phyloP scores from a whole-genome alignment of 2,888 invertebrate genomes.

The Apotomis betuletana region DNA sequence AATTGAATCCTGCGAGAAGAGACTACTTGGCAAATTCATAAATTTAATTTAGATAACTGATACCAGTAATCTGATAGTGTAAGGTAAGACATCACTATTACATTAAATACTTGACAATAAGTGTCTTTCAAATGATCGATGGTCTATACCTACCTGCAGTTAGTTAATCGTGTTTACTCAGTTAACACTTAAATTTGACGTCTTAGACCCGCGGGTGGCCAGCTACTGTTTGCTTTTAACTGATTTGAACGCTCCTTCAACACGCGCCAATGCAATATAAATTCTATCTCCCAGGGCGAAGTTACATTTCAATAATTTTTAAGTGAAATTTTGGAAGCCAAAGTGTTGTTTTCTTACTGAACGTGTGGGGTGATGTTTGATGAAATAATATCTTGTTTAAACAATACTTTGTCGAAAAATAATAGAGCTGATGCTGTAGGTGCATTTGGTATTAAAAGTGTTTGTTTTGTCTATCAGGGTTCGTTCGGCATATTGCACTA shows the following conservation, averaged over 20 bases:
- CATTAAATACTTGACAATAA: conserved; percentile 55
- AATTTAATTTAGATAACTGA: too few species aligned
- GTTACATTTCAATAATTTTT: not conserved
- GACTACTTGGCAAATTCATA: too few species aligned
- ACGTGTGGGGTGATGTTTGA: conserved; percentile 58
- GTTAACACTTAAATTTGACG: conserved; percentile 70
- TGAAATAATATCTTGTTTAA: conserved; percentile 62
- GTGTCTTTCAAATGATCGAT: conserved; percentile 60
- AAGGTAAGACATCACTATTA: conserved; percentile 28
- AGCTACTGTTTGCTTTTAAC: conserved; percentile 76
- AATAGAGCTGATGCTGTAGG: conserved; percentile 38
- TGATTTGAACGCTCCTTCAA: conserved; percentile 63
- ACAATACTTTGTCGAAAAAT: conserved; percentile 58
- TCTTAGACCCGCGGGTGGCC: conserved; percentile 74
- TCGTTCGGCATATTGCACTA: not conserved
- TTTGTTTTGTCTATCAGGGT: conserved; percentile 31
- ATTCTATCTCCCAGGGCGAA: not conserved
- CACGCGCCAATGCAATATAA: conserved; percentile 47
- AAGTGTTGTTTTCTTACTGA: conserved; percentile 47
- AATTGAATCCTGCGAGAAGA: too few species aligned
- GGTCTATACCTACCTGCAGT: conserved; percentile 62
- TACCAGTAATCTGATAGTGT: too few species aligned
- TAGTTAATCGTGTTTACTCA: conserved; percentile 76
- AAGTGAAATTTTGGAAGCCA: conserved; percentile 26
- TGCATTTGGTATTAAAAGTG: conserved; percentile 39